Evolutionary conservation across 2,888 invertebrate species (phyloP).

Genomic region (Didymodactylos carnosus): DNA sequence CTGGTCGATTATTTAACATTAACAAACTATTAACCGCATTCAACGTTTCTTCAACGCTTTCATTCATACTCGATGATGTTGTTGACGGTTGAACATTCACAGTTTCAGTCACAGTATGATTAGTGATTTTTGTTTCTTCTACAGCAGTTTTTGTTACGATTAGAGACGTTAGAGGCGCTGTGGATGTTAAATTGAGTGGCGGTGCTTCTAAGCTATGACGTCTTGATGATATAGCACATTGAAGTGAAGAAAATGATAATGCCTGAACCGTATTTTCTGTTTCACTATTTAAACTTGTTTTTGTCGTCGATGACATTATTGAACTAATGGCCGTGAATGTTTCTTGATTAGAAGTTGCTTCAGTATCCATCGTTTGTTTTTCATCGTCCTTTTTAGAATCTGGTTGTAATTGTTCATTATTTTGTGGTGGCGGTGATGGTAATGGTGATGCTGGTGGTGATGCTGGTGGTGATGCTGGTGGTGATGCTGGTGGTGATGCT

Average conservation of each 20-base stretch:
- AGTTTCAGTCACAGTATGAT: no score
- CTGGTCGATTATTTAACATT: not conserved
- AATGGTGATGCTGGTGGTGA: not conserved
- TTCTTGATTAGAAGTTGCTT: not conserved
- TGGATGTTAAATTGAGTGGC: no score
- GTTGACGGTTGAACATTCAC: not conserved
- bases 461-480: not conserved
- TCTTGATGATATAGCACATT: no score
- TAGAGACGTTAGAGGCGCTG: no score
- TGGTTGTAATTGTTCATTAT: not conserved
- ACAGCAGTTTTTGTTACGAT: no score
- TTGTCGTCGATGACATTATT: not conserved
- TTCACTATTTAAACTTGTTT: not conserved
- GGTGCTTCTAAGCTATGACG: no score
- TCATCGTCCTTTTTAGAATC: no score
- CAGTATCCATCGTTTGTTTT: not conserved
- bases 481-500: not conserved
- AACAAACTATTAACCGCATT: not conserved
- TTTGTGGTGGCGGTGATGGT: not conserved
- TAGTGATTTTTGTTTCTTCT: no score
- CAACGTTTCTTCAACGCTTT: not conserved
- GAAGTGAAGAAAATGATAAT: not conserved
- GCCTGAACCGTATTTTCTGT: not conserved
- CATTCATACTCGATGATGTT: not conserved
- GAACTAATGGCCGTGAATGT: not conserved